phyloP scores from a whole-genome alignment of 2,888 invertebrate genomes.

The Euzetes globulus region DNA sequence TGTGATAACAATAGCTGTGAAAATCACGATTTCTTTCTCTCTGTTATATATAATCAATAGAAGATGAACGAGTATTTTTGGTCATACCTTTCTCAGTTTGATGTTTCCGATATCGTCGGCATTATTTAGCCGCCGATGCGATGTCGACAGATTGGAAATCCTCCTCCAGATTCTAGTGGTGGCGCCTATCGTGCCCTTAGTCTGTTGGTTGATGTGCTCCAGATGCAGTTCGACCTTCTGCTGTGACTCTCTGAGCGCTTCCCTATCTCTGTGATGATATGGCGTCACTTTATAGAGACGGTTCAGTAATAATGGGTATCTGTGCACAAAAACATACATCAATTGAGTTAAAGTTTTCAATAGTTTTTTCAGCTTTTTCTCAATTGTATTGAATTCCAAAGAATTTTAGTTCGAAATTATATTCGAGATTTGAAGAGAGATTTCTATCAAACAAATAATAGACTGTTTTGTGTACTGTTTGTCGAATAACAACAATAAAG shows the following conservation, averaged over 20 bases:
- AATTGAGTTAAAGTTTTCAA: too few relatives aligned
- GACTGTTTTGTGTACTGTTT: too few relatives aligned
- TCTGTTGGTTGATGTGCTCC: constrained; percentile 87
- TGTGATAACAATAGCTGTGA: neutral
- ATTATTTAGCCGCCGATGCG: constrained; percentile 53
- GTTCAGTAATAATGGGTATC: constrained; percentile 79
- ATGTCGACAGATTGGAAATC: constrained; percentile 63
- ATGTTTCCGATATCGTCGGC: constrained; percentile 83
- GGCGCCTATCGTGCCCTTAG: constrained; percentile 80
- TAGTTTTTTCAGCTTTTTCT: too few relatives aligned
- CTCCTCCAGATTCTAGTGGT: constrained; percentile 73
- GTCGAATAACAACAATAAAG: too few relatives aligned
- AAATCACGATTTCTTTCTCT: constrained; percentile 26
- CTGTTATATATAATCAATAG: constrained; percentile 11
- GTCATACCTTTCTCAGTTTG: constrained; percentile 64
- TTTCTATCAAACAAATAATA: too few relatives aligned
- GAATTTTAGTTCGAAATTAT: too few relatives aligned
- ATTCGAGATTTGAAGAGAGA: too few relatives aligned
- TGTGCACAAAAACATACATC: constrained; percentile 37
- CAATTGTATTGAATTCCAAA: too few relatives aligned
- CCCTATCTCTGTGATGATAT: constrained; percentile 64
- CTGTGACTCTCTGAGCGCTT: constrained; percentile 75
- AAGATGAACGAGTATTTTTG: constrained; percentile 32
- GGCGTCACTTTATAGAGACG: constrained; percentile 85
- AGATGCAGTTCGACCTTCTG: constrained; percentile 85